These are phyloP conservation scores for Sipha maydis DNA, from an alignment of 2,888 invertebrate genomes.

Conservation along the genomic window DNA sequence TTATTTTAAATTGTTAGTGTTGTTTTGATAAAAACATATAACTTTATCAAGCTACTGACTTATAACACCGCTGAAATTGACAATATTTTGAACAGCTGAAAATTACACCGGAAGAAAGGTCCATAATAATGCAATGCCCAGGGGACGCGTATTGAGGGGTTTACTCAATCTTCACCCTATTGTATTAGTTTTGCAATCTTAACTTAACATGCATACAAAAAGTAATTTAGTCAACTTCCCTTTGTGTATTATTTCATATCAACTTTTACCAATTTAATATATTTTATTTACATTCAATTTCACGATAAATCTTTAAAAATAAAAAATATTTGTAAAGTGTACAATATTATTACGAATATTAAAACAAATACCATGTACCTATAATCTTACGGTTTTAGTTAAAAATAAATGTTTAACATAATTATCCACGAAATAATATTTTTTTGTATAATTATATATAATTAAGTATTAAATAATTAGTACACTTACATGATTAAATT, in stretches of 20 bases:
- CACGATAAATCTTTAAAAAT: background rate
- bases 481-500: too few relatives aligned
- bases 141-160: slow-evolving; percentile 24
- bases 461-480: too few relatives aligned
- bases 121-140: slow-evolving; percentile 38
- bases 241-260: slow-evolving; percentile 26
- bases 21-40: slow-evolving; percentile 9
- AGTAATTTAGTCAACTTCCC: slow-evolving; percentile 47
- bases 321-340: background rate
- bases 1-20: background rate
- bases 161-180: slow-evolving; percentile 51
- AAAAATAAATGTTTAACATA: too few relatives aligned
- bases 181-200: slow-evolving; percentile 56
- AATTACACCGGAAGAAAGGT: slow-evolving; percentile 38
- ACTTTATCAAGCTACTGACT: slow-evolving; percentile 24
- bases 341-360: too few relatives aligned
- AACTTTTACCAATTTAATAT: slow-evolving; percentile 31
- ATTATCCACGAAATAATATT: too few relatives aligned
- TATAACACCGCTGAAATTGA: slow-evolving; percentile 37
- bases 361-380: too few relatives aligned
- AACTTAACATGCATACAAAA: slow-evolving; percentile 50
- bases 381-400: too few relatives aligned
- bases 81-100: slow-evolving; percentile 50
- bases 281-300: slow-evolving; percentile 32
- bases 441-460: too few relatives aligned